phyloP scores from a whole-genome alignment of 2,888 invertebrate genomes.

The Sericinus montela region DNA sequence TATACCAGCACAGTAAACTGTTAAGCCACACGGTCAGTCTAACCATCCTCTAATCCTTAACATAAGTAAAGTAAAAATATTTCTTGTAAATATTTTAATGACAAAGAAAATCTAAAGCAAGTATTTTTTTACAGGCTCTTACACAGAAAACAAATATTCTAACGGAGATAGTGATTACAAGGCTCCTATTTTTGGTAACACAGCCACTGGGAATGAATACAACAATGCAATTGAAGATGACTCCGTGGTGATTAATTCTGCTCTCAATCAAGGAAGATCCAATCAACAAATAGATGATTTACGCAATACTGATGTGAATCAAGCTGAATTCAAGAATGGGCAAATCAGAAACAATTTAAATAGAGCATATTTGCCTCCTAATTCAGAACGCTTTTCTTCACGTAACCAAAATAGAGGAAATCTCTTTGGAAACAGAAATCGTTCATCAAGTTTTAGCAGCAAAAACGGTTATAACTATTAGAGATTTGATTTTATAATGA shows the following conservation, averaged over 20 bases:
- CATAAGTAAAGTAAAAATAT: too few species aligned
- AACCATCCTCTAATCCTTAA: too few species aligned
- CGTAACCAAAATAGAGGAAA: not conserved
- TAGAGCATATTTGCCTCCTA: slow-evolving; percentile 12
- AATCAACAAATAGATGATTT: slow-evolving; percentile 1
- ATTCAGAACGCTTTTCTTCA: not conserved
- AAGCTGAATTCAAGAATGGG: not conserved
- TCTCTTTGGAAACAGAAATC: slow-evolving; percentile 1
- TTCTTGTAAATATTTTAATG: too few species aligned
- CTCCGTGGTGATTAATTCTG: slow-evolving; percentile 47
- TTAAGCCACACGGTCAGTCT: too few species aligned
- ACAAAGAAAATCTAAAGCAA: too few species aligned
- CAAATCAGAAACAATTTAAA: not conserved
- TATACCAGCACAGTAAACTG: too few species aligned
- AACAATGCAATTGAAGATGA: slow-evolving; percentile 39
- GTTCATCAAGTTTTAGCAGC: slow-evolving; percentile 1
- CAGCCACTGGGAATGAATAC: slow-evolving; percentile 23
- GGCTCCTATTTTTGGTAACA: slow-evolving; percentile 14
- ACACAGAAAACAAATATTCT: slow-evolving; percentile 55
- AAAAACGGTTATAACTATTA: slow-evolving; percentile 16
- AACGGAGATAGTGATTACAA: slow-evolving; percentile 23
- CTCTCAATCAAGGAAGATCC: slow-evolving; percentile 25
- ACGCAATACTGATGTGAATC: not conserved
- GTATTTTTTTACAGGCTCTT: slow-evolving; percentile 44
- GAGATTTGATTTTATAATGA: not conserved